Percentiles rank a stretch among this genome's conserved stretches.
These are phyloP conservation scores for Rhopalosiphum nymphaeae DNA, from an alignment of 2,888 invertebrate genomes.

Conservation along the genomic window DNA sequence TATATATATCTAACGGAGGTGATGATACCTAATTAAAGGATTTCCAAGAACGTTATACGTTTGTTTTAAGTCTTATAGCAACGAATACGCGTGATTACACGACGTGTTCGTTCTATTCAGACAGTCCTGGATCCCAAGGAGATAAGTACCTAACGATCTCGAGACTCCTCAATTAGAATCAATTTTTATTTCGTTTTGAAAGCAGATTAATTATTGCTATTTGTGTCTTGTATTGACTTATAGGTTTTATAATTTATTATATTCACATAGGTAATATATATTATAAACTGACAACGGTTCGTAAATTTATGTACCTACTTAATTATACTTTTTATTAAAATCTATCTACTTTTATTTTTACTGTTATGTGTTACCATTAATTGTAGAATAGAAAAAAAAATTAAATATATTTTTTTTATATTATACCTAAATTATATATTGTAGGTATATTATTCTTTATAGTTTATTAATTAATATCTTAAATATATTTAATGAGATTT, in stretches of 20 bases:
- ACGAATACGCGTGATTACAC: neutral
- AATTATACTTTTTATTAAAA: neutral
- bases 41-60: constrained; percentile 21
- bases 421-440: neutral
- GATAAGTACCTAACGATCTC: neutral
- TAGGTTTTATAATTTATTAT: neutral
- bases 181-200: constrained; percentile 4
- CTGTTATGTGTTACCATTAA: neutral
- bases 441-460: neutral
- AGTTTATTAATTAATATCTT: neutral
- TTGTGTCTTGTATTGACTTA: neutral
- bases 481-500: neutral
- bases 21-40: constrained; percentile 11
- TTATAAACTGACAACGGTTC: neutral
- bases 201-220: neutral
- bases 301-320: neutral
- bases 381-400: neutral
- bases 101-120: neutral
- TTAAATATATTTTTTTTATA: neutral
- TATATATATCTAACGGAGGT: neutral
- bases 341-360: neutral
- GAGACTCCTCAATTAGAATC: neutral
- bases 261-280: neutral
- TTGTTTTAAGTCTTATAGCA: neutral
- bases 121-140: neutral